Base-by-base conservation (phyloP, 1,140 invertebrate species). In the Anastatus disparis region DNA sequence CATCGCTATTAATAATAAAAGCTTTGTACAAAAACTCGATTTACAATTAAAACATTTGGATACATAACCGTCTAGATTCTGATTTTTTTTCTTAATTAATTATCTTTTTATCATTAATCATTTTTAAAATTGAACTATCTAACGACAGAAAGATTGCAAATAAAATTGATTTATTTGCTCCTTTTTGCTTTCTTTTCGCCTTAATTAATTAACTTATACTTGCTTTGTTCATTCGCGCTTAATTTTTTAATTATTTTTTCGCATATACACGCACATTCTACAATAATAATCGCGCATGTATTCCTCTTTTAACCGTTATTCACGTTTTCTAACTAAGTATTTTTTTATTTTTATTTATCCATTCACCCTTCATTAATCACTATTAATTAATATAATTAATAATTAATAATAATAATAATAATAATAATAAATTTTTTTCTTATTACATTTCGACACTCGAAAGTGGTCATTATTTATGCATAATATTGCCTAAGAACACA, bases 21-120 rank as follows among this genome's bases (percentile, higher is more conserved):
- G 77, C 79, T 85, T 82, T 85, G 82, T 85, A 85, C 83, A 85
- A 85, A 85, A 71, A 83, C 79, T 84, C 73, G 82, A 85, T 85
- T 81, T 84, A 85, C 79, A 83, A 83, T 84, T 84, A 84, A 84
- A 84, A 84, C 81, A 81, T 82, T 84, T 81, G 78, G 76, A 81
- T 84, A 82, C 76, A 76, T 78, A 84, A 84, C 75, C 77, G 74
- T 76, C 78, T 78, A 80, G 77, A 79, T 80, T 79, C 78, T 79
- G 77, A 68, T 73, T 67, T 69, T 66, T 70, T 52, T 69, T 68
- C 44, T 70, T 65, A 63, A 46, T 72, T 73, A 78, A 72, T 70
- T 71, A 56, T 58, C 50, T n/a, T 27, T 55, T 70, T 22, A 40
- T 56, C 15, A 44, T 65, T 53, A 38, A 50, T 74, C 73, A 59